A percentile compares a stretch with the other conserved stretches of the same genome.
Evolutionary conservation across 2,113 vertebrate genomes (phyloP).

Genomic region (Scatophagus argus): DNA sequence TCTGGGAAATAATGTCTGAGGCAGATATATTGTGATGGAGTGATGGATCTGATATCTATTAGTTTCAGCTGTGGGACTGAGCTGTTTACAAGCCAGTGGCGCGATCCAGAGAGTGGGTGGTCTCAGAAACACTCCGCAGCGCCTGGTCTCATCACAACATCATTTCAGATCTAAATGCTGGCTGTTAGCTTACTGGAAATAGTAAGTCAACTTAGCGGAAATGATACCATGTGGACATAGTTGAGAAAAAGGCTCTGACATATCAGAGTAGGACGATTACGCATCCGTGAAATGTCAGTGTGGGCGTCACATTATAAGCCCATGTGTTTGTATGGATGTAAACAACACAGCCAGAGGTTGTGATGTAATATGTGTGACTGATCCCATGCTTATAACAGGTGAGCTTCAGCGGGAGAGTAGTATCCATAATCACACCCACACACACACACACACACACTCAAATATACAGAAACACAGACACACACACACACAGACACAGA

Average conservation of each 20-base stretch:
- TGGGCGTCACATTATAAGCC: conserved; percentile 54
- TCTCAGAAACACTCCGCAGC: conserved; percentile 61
- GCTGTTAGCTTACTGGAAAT: conserved; percentile 79
- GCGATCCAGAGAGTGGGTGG: conserved; percentile 78
- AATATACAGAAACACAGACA: not conserved
- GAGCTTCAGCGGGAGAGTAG: conserved; percentile 34
- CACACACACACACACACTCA: not conserved
- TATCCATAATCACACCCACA: conserved; percentile 27
- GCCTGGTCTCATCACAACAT: conserved; percentile 69
- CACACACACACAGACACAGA: conserved; percentile 18
- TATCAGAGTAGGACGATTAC: conserved; percentile 56
- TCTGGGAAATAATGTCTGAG: conserved; percentile 48
- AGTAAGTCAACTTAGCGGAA: conserved; percentile 54
- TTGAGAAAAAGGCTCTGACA: conserved; percentile 63
- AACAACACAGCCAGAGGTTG: conserved; percentile 58
- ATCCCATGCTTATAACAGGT: conserved; percentile 62
- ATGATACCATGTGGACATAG: conserved; percentile 65
- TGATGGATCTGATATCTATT: conserved; percentile 77
- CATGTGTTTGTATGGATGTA: conserved; percentile 56
- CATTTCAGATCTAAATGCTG: conserved; percentile 52
- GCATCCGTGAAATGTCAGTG: conserved; percentile 45
- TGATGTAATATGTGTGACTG: conserved; percentile 62
- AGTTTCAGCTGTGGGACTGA: conserved; percentile 76
- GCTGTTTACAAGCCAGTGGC: conserved; percentile 77
- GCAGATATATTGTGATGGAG: conserved; percentile 58